Evolutionary conservation across 2,888 invertebrate species (phyloP), one percentile per base, ranked within the genome.

Genomic region (Diarsia brunnea): DNA sequence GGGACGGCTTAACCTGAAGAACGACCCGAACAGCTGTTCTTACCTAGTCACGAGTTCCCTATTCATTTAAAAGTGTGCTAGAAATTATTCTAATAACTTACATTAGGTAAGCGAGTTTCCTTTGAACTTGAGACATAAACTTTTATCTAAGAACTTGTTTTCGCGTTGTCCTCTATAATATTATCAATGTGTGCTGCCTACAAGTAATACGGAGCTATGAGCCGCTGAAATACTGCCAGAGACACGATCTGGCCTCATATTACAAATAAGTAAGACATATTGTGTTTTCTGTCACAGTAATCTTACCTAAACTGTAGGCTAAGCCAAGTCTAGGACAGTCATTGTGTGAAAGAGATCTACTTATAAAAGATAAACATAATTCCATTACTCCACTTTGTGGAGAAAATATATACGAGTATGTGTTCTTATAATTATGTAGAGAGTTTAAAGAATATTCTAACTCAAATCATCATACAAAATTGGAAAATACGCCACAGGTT

Each of bases 81-180:
- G 27, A 24, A 69, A 60, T 68, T 81, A 64, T 79, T 49, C 14
- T 49, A 53, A 49, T 66, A 53, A 61, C 47, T 81, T 12, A 58
- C 45, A 51, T 61, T 38, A 61, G n/a, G n/a, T 31, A 24, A 16
- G 27, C 7, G 8, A 81, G 49, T 67, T 81, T 24, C 58, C 60
- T 66, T 82, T 69, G 65, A 65, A 66, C 53, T 55, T 66, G 55
- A 14, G 55, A 5, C 51, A 45, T 65, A 65, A 58, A 64, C 55
- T 80, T 65, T 79, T 64, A 73, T 80, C 51, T 51, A 5, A 58
- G 11, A 78, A 55, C 58, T 73, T 51, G 64, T 81, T 51, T 58
- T 58, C 31, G 11, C 24, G 65, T 73, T n/a, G 55, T 47, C 49
- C 51, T 73, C 14, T 4, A 47, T 38, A 51, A 55, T 45, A 51